A percentile compares a stretch with the other conserved stretches of the same genome.
These are phyloP conservation scores for Adelognathus sp. DNA, from an alignment of 2,888 invertebrate genomes.

Conservation along the genomic window DNA sequence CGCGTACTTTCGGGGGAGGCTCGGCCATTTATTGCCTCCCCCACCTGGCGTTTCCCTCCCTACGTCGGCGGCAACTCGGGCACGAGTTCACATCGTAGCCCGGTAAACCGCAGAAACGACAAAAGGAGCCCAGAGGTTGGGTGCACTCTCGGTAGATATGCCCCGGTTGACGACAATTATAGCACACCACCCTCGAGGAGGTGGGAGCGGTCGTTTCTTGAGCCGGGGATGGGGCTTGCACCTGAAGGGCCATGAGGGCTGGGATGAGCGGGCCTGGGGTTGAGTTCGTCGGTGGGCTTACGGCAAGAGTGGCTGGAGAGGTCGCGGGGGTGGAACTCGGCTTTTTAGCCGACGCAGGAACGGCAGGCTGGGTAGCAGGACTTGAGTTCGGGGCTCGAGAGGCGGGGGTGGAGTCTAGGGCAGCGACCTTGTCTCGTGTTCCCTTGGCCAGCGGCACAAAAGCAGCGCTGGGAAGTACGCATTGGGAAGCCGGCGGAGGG, in stretches of 20 bases:
- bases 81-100: not conserved
- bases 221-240: not conserved
- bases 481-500: no score
- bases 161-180: not conserved
- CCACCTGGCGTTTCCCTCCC: not conserved
- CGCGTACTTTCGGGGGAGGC: fast-evolving
- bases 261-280: no score
- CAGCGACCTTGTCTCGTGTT: not conserved
- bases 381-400: no score
- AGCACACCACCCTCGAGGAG: not conserved
- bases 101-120: not conserved
- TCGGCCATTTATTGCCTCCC: not conserved
- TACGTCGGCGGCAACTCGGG: not conserved
- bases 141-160: not conserved
- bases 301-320: no score
- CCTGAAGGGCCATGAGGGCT: no score
- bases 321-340: no score
- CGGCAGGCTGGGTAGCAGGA: no score
- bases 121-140: not conserved
- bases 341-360: no score
- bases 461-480: not conserved
- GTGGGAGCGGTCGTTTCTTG: not conserved
- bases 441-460: not conserved
- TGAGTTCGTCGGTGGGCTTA: no score
- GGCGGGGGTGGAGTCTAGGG: no score